Conservation (phyloP, 2,797 vertebrate genomes). For the Anabas testudineus region DNA sequence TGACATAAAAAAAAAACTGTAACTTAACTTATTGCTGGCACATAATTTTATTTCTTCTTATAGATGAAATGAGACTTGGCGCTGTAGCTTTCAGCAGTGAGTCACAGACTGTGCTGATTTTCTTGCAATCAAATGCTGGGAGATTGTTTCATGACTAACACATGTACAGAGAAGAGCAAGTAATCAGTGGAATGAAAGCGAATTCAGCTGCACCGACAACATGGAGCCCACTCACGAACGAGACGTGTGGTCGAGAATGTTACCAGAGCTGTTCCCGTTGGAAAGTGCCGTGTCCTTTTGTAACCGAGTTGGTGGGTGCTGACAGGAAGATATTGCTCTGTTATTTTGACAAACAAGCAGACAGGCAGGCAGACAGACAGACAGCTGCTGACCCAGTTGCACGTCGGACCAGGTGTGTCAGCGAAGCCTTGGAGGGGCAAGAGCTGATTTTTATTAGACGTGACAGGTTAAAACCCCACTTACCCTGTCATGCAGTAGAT, state of each 20-base stretch:
- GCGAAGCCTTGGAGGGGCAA: conserved; percentile 26
- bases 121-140: conserved; percentile 22
- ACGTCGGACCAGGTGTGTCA: conserved; percentile 68
- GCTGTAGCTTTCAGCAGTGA: not conserved
- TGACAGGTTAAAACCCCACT: conserved; percentile 62
- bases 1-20: no score
- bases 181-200: conserved; percentile 34
- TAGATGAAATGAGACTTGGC: not conserved
- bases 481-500: conserved; percentile 43
- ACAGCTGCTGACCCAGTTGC: conserved; percentile 68
- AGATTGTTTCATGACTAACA: conserved; percentile 11
- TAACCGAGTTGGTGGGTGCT: not conserved
- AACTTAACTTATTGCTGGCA: no score
- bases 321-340: no score
- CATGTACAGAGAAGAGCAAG: conserved; percentile 24
- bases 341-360: conserved; percentile 40
- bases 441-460: conserved; percentile 55
- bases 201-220: not conserved
- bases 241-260: not conserved
- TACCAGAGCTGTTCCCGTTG: not conserved
- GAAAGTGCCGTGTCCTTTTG: conserved; percentile 4
- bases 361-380: conserved; percentile 26
- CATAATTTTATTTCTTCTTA: no score
- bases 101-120: not conserved
- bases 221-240: not conserved